Percentiles rank a stretch among this genome's conserved stretches.
phyloP scores from a whole-genome alignment of 2,797 vertebrate species.

The Siniperca undulata region DNA sequence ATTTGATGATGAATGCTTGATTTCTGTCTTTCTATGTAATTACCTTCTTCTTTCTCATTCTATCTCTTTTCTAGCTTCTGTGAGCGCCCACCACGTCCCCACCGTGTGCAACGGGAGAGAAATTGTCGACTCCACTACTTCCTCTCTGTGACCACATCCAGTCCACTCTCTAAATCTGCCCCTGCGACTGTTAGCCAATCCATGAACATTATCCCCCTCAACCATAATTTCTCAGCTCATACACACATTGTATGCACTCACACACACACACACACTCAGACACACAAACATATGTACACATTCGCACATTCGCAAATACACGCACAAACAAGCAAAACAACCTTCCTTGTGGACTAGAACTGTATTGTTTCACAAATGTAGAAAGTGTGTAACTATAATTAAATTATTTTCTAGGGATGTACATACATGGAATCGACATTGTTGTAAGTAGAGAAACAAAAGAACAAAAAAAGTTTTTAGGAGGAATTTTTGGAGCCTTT shows the following conservation, averaged over 20 bases:
- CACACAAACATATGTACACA: conserved; percentile 21
- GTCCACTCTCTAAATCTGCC: conserved; percentile 76
- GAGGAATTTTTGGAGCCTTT: conserved; percentile 92
- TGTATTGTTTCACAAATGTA: conserved; percentile 91
- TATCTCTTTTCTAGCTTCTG: conserved; percentile 88
- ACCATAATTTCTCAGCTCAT: conserved; percentile 64
- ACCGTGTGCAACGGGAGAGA: conserved; percentile 98
- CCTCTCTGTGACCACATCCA: conserved; percentile 93
- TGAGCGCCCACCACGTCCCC: conserved; percentile 91
- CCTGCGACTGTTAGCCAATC: conserved; percentile 93
- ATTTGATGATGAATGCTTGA: neutral
- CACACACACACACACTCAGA: conserved; percentile 16
- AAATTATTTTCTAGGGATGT: conserved; percentile 99
- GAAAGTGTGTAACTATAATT: conserved; percentile 94
- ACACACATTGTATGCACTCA: conserved; percentile 26
- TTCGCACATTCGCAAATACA: conserved; percentile 21
- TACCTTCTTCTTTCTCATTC: conserved; percentile 30
- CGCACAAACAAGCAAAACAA: conserved; percentile 48
- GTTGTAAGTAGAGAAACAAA: conserved; percentile 92
- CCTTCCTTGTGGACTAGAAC: conserved; percentile 81
- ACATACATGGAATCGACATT: conserved; percentile 90
- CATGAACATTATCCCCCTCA: conserved; percentile 85
- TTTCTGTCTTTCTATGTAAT: conserved; percentile 37
- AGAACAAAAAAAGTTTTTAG: conserved; percentile 92
- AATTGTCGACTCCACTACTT: conserved; percentile 98